Evolutionary conservation across 2,888 invertebrate species (phyloP), one percentile per base, ranked within the genome.

Genomic region (Cosmorhoe ocellata): DNA sequence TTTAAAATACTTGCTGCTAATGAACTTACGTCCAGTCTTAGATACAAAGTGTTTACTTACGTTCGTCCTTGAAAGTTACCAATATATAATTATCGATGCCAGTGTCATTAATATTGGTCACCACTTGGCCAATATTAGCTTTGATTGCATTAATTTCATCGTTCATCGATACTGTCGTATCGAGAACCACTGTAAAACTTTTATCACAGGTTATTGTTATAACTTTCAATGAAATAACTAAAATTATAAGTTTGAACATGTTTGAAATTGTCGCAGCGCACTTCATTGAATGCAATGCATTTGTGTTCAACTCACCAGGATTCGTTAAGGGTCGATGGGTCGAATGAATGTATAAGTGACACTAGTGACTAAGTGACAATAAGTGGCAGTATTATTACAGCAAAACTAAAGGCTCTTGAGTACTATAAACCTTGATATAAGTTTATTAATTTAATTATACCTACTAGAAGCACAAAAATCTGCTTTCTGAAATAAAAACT

Each of bases 121-220:
- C n/a, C 0, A 72, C 56, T 0, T 58, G 27, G 0, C 63, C 52
- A 1, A 83, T 53, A 44, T 74, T 74, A 0, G 57, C 51, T 58
- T 73, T 78, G 0, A 84, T 65, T 0, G 67, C n/a, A 3, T 71
- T 61, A 0, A 81, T 49, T 36, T 83, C 83, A 0, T 71, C 67
- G 12, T 37, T 27, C 83, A 84, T 84, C 0, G 84, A 83, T 0
- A 10, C 37, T 0, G 84, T 79, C 0, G 79, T 81, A 24, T 85
- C 85, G 0, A 81, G 6, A 0, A 85, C 76, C 1, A 85, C 32
- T 0, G 79, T 79, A 1, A 84, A 75, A 67, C 79, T 79, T 58
- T 59, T 71, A 0, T 72, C 52, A 40, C 59, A 34, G 18, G 0
- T 7, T 13, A 36, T 11, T 11, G 31, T 26, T 1, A 40, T 40